Conservation (phyloP, 2,888 invertebrate species). For the Nemotelus pantherinus region DNA sequence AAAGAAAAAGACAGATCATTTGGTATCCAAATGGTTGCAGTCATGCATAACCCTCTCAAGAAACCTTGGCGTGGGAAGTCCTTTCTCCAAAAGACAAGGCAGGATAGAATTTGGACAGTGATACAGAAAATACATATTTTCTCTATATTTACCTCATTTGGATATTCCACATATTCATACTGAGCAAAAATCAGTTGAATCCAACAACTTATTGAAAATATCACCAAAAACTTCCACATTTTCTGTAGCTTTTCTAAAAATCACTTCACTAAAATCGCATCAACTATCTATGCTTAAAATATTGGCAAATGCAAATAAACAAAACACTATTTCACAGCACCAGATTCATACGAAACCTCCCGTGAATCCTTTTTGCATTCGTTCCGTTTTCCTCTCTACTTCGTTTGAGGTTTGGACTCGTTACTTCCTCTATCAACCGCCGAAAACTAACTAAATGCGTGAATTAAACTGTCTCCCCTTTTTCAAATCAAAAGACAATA, state of each 20-base stretch:
- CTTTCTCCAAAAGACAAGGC: no score
- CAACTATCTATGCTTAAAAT: not conserved
- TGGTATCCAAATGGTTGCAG: not conserved
- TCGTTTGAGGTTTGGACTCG: not conserved
- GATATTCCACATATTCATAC: conserved; percentile 45
- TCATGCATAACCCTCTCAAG: not conserved
- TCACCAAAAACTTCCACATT: conserved; percentile 12
- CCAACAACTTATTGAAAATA: not conserved
- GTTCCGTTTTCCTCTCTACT: no score
- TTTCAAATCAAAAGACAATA: conserved; percentile 1
- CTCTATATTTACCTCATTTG: conserved; percentile 14
- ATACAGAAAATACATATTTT: no score
- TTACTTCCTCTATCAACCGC: conserved; percentile 3
- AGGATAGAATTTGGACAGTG: no score
- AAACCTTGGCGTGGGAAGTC: no score
- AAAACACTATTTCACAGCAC: not conserved
- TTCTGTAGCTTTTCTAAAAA: not conserved
- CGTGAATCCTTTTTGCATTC: not conserved
- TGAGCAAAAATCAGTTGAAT: not conserved
- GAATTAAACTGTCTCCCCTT: conserved; percentile 25
- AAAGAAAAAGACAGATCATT: not conserved
- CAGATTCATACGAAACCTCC: not conserved
- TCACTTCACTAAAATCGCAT: conserved; percentile 7
- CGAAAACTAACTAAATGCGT: conserved; percentile 11
- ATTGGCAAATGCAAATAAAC: not conserved